Evolutionary conservation across 2,113 vertebrate genomes (phyloP).

Genomic region (Pelusios castaneus): DNA sequence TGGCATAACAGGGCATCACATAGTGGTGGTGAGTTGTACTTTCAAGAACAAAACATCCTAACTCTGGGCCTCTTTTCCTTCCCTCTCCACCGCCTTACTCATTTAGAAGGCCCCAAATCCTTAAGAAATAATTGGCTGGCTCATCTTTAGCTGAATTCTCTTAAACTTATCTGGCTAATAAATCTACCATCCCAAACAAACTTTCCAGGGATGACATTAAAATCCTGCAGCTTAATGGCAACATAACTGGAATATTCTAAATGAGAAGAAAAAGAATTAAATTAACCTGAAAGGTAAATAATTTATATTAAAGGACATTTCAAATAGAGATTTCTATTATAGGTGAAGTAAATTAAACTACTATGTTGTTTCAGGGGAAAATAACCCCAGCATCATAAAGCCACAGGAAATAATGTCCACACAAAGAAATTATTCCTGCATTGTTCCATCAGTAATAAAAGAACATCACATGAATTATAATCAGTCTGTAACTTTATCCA

Average conservation of each 20-base stretch:
- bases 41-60: slow-evolving; percentile 16
- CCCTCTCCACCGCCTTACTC: background rate
- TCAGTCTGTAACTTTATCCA: slow-evolving; percentile 47
- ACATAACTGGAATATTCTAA: background rate
- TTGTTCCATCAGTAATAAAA: slow-evolving; percentile 56
- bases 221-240: background rate
- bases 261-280: background rate
- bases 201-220: background rate
- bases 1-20: background rate
- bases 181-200: background rate
- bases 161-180: background rate
- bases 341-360: background rate
- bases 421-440: slow-evolving; percentile 42
- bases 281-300: background rate
- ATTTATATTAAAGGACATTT: background rate
- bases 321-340: background rate
- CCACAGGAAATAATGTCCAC: slow-evolving; percentile 1
- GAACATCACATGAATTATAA: slow-evolving; percentile 26
- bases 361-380: background rate
- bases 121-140: background rate
- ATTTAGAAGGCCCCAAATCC: background rate
- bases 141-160: background rate
- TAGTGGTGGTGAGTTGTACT: background rate
- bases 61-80: background rate
- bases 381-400: slow-evolving; percentile 7